Evolutionary conservation across 2,797 vertebrate genomes (phyloP), one percentile per base, ranked within the genome.

Genomic region (Ctenopoma multispine): DNA sequence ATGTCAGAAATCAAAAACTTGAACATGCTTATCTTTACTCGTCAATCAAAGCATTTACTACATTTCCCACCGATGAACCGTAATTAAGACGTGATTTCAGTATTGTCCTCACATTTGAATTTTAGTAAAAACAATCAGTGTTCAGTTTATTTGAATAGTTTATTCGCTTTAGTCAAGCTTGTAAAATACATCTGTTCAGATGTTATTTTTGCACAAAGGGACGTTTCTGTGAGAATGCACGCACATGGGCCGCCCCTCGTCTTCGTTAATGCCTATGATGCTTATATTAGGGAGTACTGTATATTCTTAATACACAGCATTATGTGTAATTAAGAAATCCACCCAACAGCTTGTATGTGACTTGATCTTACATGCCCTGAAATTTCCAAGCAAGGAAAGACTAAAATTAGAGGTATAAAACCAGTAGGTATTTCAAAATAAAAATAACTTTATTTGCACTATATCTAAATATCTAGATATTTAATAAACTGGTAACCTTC

Each of bases 151-250:
- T 76, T 73, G 24, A 75, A 54, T 23, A 53, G 23, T 65, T 69
- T 50, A 58, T 64, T 61, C 43, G 64, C 61, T 74, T 77, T 70
- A 82, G 75, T 80, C 60, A 63, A 24, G 49, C 71, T 38, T 64
- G 44, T 87, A 53, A 84, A 85, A 80, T 69, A 34, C 49, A 57
- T 59, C 7, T 48, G 24, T 49, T 17, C 29, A 53, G 23, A 48
- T 40, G 2, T 21, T 54, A 10, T 70, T 49, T 36, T 24, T 18
- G 13, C 50, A 27, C 12, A 24, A 34, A 60, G 41, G 68, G 54
- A 69, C 59, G 62, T 53, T 29, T 40, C 47, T 50, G 27, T 50
- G 58, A 62, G 63, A 54, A 54, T 50, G n/a, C 20, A 11, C 15
- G 7, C 49, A 70, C 38, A 41, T 21, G 9, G 29, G 48, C 49